phyloP scores from a whole-genome alignment of 2,797 vertebrate genomes.

The Neosilurus mollespiculum region DNA sequence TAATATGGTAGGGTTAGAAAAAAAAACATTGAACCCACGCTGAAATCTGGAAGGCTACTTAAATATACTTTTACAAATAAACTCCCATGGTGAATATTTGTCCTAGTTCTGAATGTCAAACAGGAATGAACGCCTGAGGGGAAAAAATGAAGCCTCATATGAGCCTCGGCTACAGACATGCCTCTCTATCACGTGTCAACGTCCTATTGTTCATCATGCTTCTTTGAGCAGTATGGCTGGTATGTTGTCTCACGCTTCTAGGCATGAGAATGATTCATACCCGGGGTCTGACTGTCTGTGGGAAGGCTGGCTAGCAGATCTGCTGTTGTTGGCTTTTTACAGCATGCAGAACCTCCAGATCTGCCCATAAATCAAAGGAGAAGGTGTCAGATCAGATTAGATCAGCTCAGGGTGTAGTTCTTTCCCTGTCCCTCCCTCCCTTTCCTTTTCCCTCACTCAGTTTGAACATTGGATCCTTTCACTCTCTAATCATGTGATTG shows the following conservation, averaged over 20 bases:
- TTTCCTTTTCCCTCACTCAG: constrained; percentile 1
- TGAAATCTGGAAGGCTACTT: background rate
- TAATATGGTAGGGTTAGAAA: background rate
- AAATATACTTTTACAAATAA: background rate
- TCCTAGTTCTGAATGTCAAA: background rate
- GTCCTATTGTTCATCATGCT: constrained; percentile 28
- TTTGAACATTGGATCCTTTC: constrained; percentile 25
- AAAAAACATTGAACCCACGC: background rate
- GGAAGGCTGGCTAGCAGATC: constrained; percentile 29
- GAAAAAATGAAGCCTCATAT: background rate
- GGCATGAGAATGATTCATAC: constrained; percentile 46
- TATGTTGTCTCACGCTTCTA: constrained; percentile 36
- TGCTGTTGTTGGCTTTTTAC: constrained; percentile 24
- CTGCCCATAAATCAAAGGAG: constrained; percentile 31
- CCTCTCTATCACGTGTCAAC: background rate
- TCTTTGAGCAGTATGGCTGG: constrained; percentile 14
- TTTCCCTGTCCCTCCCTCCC: background rate
- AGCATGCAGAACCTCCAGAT: constrained; percentile 24
- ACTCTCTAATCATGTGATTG: constrained; percentile 11
- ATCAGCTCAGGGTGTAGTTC: background rate
- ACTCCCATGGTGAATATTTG: background rate
- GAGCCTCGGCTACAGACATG: background rate
- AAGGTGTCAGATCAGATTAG: constrained; percentile 35
- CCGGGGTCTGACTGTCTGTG: constrained; percentile 38
- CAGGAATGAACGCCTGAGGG: background rate